Evolutionary conservation across 2,888 invertebrate species (phyloP), one percentile per base, ranked within the genome.

Genomic region (Abrostola tripartita): DNA sequence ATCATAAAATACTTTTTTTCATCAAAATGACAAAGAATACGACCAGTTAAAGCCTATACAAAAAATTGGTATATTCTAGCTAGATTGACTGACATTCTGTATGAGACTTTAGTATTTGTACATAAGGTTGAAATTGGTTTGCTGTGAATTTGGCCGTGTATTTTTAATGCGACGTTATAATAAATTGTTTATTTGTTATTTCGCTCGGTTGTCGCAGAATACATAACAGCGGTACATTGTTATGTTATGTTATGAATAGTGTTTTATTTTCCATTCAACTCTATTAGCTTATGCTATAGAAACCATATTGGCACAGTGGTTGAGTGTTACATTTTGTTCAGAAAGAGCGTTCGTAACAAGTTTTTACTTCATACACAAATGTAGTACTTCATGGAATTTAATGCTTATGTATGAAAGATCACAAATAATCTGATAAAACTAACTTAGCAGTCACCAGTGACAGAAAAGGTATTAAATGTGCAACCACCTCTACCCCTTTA

Each of bases 1-100:
- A 74, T 57, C 52, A 70, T 74, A 77, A 77, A 77, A 70, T 77
- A 62, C 59, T 64, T 74, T 70, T 73, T 77, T 66, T 69, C 61
- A 66, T 68, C 53, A 65, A 53, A 57, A 64, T 66, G 65, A 74
- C 75, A 74, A 68, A 78, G 68, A 71, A 71, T 71, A 72, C 60
- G 64, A 40, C 52, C 64, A 65, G 71, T 74, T 77, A 74, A 54
- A 68, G 61, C 49, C 63, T 71, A 54, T 64, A 68, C 40, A 64
- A 74, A 78, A 74, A 65, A 71, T 57, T 57, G 62, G 41, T 71
- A 54, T 47, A 53, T 56, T 59, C 40, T 54, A 54, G 60, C 37
- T 58, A 35, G 38, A 35, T 37, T 24, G 24, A 10, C 11, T 47
- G 38, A 9, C n/a, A 44, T 55, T 58, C 61, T 50, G 36, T 38